Evolutionary conservation across 23 tunicate genomes (phyloP).

Genomic region (Halocynthia roretzi): DNA sequence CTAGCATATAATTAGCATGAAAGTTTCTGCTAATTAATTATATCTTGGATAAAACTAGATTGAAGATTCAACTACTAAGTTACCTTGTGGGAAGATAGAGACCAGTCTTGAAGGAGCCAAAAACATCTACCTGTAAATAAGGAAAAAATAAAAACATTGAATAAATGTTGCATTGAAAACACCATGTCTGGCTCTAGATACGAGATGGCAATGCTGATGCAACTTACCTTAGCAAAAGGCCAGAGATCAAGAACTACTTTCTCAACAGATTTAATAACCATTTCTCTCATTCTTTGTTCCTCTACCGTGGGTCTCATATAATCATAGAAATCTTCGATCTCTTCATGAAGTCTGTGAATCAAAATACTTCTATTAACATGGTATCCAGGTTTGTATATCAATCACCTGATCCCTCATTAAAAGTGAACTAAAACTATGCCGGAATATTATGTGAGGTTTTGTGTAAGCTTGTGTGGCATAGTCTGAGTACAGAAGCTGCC

Average conservation of each 20-base stretch:
- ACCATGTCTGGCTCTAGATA: too few relatives aligned
- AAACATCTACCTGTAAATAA: constrained; percentile 56
- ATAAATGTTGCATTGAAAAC: too few relatives aligned
- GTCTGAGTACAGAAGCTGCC: too few relatives aligned
- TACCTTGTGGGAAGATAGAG: constrained; percentile 96
- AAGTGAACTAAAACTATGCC: too few relatives aligned
- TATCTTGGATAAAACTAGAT: background rate
- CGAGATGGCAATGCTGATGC: too few relatives aligned
- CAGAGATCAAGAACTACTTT: constrained; percentile 55
- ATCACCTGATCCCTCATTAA: too few relatives aligned
- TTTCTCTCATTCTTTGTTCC: constrained; percentile 77
- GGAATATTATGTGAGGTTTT: too few relatives aligned
- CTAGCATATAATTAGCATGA: background rate
- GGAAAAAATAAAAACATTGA: background rate
- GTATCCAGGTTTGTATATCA: too few relatives aligned
- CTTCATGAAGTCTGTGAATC: constrained; percentile 77
- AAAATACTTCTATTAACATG: too few relatives aligned
- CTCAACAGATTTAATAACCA: constrained; percentile 54
- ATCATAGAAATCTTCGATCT: constrained; percentile 81
- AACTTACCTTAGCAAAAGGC: constrained; percentile 45
- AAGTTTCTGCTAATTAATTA: background rate
- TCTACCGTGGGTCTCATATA: constrained; percentile 75
- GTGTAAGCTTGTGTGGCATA: too few relatives aligned
- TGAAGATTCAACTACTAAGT: background rate
- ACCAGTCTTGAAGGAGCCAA: constrained; percentile 87